phyloP scores from a whole-genome alignment of 1,140 invertebrate genomes.

The Lanistes nyassanus region DNA sequence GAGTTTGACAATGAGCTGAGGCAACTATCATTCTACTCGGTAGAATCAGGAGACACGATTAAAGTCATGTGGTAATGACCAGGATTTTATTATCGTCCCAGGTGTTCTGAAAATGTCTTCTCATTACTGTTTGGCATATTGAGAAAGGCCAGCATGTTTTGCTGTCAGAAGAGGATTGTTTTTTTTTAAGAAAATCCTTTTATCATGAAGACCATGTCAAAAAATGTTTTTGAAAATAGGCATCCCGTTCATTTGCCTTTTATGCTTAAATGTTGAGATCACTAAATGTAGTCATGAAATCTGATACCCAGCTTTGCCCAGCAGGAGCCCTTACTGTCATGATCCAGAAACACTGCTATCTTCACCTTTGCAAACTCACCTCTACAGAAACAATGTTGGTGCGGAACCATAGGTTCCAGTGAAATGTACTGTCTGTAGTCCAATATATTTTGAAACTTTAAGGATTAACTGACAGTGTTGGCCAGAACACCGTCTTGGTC shows the following conservation, averaged over 20 bases:
- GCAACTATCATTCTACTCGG: constrained; percentile 83
- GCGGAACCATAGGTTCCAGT: too few relatives aligned
- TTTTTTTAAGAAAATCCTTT: background rate
- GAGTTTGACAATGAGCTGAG: constrained; percentile 82
- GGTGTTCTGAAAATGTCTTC: background rate
- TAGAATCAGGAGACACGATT: constrained; percentile 85
- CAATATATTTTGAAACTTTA: too few relatives aligned
- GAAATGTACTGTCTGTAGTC: too few relatives aligned
- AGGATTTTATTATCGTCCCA: background rate
- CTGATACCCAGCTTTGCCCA: too few relatives aligned
- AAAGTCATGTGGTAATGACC: constrained; percentile 73
- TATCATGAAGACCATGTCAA: background rate
- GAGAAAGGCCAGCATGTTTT: background rate
- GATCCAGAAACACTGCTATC: too few relatives aligned
- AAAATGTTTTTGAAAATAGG: background rate
- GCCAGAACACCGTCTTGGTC: background rate
- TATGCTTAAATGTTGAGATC: too few relatives aligned
- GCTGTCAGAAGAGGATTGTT: background rate
- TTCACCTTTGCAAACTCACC: too few relatives aligned
- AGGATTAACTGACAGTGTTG: too few relatives aligned
- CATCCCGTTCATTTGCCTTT: too few relatives aligned
- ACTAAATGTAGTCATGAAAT: too few relatives aligned
- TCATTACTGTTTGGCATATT: background rate
- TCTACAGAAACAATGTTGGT: too few relatives aligned
- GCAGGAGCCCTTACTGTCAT: too few relatives aligned